phyloP scores from a whole-genome alignment of 1,140 invertebrate species.

The Drosophila tani region DNA sequence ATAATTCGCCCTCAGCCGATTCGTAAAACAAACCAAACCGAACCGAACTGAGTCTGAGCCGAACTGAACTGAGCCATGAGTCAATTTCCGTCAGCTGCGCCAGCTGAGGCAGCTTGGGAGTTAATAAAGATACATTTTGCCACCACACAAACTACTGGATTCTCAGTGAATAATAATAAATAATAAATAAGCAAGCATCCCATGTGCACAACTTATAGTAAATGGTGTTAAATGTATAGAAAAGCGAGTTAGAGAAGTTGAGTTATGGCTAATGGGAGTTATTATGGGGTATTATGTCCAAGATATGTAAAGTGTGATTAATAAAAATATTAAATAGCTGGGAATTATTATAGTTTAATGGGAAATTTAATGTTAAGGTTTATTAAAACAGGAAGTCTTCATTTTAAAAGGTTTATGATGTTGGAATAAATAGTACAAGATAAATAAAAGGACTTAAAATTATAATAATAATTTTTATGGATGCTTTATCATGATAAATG shows the following conservation, averaged over 20 bases:
- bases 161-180: neutral
- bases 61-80: slow-evolving; percentile 60
- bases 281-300: too few relatives aligned
- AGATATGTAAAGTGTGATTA: too few relatives aligned
- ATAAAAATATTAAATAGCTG: neutral
- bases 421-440: neutral
- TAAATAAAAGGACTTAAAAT: neutral
- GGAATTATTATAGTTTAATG: neutral
- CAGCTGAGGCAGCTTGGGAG: slow-evolving; percentile 27
- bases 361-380: neutral
- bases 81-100: slow-evolving; percentile 79
- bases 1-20: slow-evolving; percentile 70
- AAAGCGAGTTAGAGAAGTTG: too few relatives aligned
- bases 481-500: neutral
- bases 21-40: neutral
- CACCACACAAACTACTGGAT: slow-evolving; percentile 19
- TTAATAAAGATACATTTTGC: slow-evolving; percentile 30
- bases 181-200: neutral
- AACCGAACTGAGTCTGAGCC: neutral
- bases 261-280: neutral
- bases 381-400: fast-evolving
- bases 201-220: neutral
- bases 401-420: neutral
- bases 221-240: neutral
- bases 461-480: neutral